phyloP scores from a whole-genome alignment of 2,888 invertebrate species.

The Slavum lentiscoides region DNA sequence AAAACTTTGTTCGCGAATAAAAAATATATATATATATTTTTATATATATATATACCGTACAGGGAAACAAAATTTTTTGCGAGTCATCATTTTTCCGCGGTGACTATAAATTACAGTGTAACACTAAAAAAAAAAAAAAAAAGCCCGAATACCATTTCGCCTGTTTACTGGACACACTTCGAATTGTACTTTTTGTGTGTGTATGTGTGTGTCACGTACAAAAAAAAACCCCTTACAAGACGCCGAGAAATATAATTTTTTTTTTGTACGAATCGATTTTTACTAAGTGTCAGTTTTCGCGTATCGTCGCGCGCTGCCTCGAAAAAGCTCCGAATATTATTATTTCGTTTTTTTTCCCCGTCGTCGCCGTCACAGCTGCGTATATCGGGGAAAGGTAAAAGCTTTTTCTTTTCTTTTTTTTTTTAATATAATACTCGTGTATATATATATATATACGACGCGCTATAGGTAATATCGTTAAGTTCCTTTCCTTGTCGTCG shows the following conservation, averaged over 20 bases:
- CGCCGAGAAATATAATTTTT: not conserved
- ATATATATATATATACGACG: slow-evolving; percentile 6
- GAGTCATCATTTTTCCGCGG: too few species aligned
- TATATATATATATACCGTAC: too few species aligned
- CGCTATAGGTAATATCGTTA: slow-evolving; percentile 35
- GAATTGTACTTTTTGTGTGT: too few species aligned
- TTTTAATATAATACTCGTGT: not conserved
- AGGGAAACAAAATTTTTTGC: too few species aligned
- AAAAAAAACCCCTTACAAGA: not conserved
- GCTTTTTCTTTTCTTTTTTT: not conserved
- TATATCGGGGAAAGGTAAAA: slow-evolving; percentile 33
- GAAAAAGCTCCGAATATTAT: not conserved
- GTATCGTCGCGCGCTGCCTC: not conserved
- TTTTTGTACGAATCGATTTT: slow-evolving; percentile 23
- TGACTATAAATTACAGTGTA: too few species aligned
- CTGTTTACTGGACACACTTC: too few species aligned
- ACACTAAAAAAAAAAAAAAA: too few species aligned
- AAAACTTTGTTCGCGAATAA: too few species aligned
- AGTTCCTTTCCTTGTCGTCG: slow-evolving; percentile 31
- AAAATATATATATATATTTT: too few species aligned
- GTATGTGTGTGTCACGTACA: not conserved
- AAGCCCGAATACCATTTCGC: too few species aligned
- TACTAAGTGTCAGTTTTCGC: slow-evolving; percentile 6
- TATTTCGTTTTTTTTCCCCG: too few species aligned
- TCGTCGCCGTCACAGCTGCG: not conserved